Conservation (phyloP, 1,140 invertebrate species). For the Zelostemma sp. region DNA sequence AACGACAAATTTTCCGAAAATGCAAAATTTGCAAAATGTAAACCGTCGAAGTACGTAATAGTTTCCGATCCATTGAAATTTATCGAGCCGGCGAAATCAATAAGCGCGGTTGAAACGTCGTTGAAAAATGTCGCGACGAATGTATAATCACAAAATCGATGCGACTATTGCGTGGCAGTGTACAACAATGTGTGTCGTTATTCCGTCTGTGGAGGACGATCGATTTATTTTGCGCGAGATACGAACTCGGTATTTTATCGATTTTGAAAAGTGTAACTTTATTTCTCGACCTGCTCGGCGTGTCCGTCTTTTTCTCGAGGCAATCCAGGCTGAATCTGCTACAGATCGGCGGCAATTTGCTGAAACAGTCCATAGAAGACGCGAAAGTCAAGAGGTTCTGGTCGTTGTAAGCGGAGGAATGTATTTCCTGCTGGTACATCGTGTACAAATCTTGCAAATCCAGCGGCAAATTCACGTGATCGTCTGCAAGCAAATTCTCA, state of each 20-base stretch:
- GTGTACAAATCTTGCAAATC: constrained; percentile 88
- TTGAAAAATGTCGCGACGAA: background rate
- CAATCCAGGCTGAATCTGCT: constrained; percentile 53
- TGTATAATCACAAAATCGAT: constrained; percentile 38
- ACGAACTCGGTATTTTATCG: constrained; percentile 12
- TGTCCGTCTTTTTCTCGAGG: constrained; percentile 50
- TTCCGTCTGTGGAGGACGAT: constrained; percentile 34
- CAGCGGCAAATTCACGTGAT: constrained; percentile 77
- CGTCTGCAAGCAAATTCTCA: constrained; percentile 69
- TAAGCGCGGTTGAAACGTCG: background rate
- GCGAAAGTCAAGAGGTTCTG: constrained; percentile 59
- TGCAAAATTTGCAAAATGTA: too few species aligned
- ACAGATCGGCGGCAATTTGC: constrained; percentile 57
- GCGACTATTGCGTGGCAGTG: background rate
- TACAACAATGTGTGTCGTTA: constrained; percentile 32
- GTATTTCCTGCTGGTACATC: constrained; percentile 88
- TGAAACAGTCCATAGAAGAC: constrained; percentile 51
- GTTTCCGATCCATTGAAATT: too few species aligned
- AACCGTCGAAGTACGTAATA: too few species aligned
- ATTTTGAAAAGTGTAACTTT: constrained; percentile 21
- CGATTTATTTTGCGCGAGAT: constrained; percentile 31
- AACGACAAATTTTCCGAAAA: too few species aligned
- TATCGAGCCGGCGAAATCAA: too few species aligned
- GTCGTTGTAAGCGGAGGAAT: constrained; percentile 79
- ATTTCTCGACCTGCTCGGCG: constrained; percentile 52